Percentiles rank a stretch among this genome's conserved stretches.
Evolutionary conservation across 2,797 vertebrate genomes (phyloP).

Genomic region (Poecilia velifera): DNA sequence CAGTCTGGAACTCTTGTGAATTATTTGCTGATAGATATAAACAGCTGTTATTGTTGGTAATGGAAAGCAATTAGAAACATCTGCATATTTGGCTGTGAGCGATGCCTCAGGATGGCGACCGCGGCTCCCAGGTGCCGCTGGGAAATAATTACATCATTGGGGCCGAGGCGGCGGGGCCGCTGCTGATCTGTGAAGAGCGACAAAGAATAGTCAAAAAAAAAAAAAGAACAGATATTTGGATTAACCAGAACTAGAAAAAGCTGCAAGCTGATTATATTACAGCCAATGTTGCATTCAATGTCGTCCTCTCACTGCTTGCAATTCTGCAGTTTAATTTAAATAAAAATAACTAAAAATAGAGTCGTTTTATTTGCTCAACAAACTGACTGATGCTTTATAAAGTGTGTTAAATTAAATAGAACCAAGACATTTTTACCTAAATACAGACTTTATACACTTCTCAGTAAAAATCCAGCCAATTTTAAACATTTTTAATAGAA

Average conservation of each 20-base stretch:
- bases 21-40: constrained; percentile 99
- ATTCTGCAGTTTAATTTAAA: background rate
- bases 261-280: background rate
- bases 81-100: constrained; percentile 98
- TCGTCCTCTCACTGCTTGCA: background rate
- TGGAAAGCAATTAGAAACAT: constrained; percentile 99
- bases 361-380: background rate
- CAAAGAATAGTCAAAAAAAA: constrained; percentile 64
- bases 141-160: constrained; percentile 98
- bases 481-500: too few relatives aligned
- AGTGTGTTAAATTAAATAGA: background rate
- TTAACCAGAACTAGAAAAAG: background rate
- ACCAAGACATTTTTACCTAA: too few relatives aligned
- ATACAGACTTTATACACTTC: background rate
- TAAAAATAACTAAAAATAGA: background rate
- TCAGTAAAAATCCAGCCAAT: too few relatives aligned
- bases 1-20: constrained; percentile 97
- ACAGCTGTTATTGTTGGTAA: constrained; percentile 99
- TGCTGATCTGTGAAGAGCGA: constrained; percentile 94
- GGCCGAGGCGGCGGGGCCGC: constrained; percentile 80
- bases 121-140: constrained; percentile 92
- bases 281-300: background rate
- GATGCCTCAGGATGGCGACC: constrained; percentile 85
- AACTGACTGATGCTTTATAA: background rate
- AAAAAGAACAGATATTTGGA: background rate